Evolutionary conservation across 1,140 invertebrate genomes (phyloP).

Genomic region (Protaetia brevitarsis): DNA sequence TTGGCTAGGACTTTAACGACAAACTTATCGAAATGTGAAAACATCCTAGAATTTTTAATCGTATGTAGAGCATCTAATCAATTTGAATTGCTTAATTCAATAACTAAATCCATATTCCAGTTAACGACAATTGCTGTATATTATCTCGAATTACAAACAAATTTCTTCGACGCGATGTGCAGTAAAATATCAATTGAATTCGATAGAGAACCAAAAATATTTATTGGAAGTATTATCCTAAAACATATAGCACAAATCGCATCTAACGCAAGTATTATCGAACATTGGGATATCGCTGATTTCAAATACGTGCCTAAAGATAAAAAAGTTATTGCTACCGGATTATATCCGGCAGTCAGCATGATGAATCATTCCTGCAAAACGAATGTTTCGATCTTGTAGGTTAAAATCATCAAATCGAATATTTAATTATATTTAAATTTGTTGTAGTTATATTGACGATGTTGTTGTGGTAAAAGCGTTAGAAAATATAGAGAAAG

Average conservation of each 20-base stretch:
- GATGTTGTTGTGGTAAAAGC: slow-evolving; percentile 44
- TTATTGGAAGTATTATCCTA: slow-evolving; percentile 63
- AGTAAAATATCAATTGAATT: slow-evolving; percentile 39
- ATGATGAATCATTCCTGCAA: slow-evolving; percentile 91
- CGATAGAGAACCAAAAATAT: slow-evolving; percentile 47
- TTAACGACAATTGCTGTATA: slow-evolving; percentile 57
- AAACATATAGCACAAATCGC: slow-evolving; percentile 73
- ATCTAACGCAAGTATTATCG: slow-evolving; percentile 62
- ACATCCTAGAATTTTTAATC: slow-evolving; percentile 34
- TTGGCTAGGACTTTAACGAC: slow-evolving; percentile 50
- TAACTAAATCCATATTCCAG: slow-evolving; percentile 55
- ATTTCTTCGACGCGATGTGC: slow-evolving; percentile 50
- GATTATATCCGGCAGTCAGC: slow-evolving; percentile 83
- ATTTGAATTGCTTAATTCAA: background rate
- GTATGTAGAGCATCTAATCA: slow-evolving; percentile 30
- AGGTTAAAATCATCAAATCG: no score
- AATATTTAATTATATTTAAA: slow-evolving; percentile 26
- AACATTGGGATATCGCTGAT: slow-evolving; percentile 32
- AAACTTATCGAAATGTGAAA: slow-evolving; percentile 40
- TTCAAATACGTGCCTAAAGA: slow-evolving; percentile 32
- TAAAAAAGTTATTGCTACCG: slow-evolving; percentile 75
- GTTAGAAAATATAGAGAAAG: slow-evolving; percentile 38
- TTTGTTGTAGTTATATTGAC: slow-evolving; percentile 35
- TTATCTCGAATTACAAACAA: slow-evolving; percentile 55
- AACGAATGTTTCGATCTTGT: slow-evolving; percentile 78